Conservation (phyloP, 2,113 vertebrate species). For the Tragelaphus scriptus region DNA sequence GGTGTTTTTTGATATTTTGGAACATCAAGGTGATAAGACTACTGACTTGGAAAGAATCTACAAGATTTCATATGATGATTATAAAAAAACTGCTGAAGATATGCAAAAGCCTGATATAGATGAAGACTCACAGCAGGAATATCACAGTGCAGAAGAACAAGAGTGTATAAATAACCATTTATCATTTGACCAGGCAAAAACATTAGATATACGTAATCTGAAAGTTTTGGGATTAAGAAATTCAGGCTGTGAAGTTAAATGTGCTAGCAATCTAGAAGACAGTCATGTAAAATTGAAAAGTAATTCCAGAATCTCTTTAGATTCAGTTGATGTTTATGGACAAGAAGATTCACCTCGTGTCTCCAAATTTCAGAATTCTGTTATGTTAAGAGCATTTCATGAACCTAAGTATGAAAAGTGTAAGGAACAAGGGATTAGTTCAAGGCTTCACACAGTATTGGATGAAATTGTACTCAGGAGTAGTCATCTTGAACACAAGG, state of each 20-base stretch:
- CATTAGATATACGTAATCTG: neutral
- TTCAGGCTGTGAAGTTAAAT: neutral
- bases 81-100: neutral
- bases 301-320: neutral
- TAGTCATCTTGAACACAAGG: neutral
- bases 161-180: neutral
- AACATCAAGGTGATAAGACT: conserved; percentile 9
- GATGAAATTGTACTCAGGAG: neutral
- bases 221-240: neutral
- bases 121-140: conserved; percentile 74
- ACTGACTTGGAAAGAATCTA: neutral
- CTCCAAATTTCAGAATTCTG: conserved; percentile 34
- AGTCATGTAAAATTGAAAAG: neutral
- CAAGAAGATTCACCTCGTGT: conserved; percentile 1
- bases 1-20: neutral
- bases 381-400: neutral
- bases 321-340: neutral
- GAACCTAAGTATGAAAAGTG: neutral
- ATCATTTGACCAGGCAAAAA: neutral
- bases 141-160: conserved; percentile 66
- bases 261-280: neutral
- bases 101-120: neutral
- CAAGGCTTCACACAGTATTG: neutral
- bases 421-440: conserved; percentile 24
- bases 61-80: neutral